phyloP scores from a whole-genome alignment of 2,888 invertebrate species.

The Timema podura region DNA sequence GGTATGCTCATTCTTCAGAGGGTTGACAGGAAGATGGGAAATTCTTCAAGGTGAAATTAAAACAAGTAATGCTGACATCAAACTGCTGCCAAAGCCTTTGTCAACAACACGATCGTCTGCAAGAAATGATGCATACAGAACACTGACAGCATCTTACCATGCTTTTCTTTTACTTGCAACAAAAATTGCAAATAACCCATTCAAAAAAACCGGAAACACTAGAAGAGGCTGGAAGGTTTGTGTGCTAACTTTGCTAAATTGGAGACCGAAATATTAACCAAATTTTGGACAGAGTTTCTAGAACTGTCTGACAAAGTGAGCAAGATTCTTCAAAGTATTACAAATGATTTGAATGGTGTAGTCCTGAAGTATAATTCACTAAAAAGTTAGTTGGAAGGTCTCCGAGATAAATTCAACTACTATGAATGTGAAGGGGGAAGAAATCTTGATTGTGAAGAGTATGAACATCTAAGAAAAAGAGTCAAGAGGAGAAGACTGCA shows the following conservation, averaged over 20 bases:
- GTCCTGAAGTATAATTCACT: too few relatives aligned
- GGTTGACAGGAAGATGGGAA: too few relatives aligned
- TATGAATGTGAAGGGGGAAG: background rate
- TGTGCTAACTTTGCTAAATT: constrained; percentile 8
- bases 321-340: too few relatives aligned
- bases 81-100: too few relatives aligned
- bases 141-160: constrained; percentile 5
- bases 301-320: background rate
- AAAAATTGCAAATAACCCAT: constrained; percentile 2
- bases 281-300: constrained; percentile 6
- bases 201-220: background rate
- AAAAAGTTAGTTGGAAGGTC: background rate
- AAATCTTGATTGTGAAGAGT: background rate
- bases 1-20: too few relatives aligned
- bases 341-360: too few relatives aligned
- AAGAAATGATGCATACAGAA: constrained; percentile 7
- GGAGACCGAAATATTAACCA: background rate
- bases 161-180: background rate
- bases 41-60: too few relatives aligned
- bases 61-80: too few relatives aligned
- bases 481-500: constrained; percentile 10
- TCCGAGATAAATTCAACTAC: background rate
- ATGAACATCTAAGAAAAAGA: background rate
- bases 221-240: background rate
- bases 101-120: constrained; percentile 6